Evolutionary conservation across 2,797 vertebrate genomes (phyloP), one percentile per base, ranked within the genome.

Genomic region (Trematomus bernacchii): DNA sequence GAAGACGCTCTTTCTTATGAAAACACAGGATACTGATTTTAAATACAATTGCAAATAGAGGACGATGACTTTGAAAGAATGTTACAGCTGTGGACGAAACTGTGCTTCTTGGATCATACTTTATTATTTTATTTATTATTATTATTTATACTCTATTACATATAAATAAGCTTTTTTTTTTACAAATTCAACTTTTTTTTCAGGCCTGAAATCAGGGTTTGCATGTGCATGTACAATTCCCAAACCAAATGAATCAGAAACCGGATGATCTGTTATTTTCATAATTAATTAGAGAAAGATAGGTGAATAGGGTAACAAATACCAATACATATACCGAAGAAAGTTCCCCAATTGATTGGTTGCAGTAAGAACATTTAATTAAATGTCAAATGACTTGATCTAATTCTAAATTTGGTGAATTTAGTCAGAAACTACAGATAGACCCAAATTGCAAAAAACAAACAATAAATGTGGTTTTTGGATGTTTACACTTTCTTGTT

Each of bases 11-110:
- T 19, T 19, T 42, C 21, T 18, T 46, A 46, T 62, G 7, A 54
- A 55, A 47, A 13, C 21, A 37, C 16, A 6, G 15, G 18, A 61
- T 64, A 54, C 60, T 73, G 57, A 82, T 54, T 27, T 43, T 5
- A 75, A 54, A 62, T 44, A 44, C 12, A 46, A 42, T 23, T 9
- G 8, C 6, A 27, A 58, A 60, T 14, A 33, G 10, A 57, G 21
- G 19, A 16, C 16, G 11, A 52, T 18, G n/a, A 23, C 10, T 47
- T 18, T 52, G 7, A 54, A 19, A 18, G 9, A 42, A 14, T 44
- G 30, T 43, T 27, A 2, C n/a, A 69, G 55, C 50, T 30, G 2
- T 4, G 1, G 14, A 37, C 37, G 30, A 48, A 19, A 10, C 5
- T 21, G 21, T 18, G 13, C 21, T 21, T 48, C 16, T 51, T 40